These are phyloP conservation scores for Rhynchomys soricoides DNA, from an alignment of 2,113 vertebrate genomes.

Conservation along the genomic window DNA sequence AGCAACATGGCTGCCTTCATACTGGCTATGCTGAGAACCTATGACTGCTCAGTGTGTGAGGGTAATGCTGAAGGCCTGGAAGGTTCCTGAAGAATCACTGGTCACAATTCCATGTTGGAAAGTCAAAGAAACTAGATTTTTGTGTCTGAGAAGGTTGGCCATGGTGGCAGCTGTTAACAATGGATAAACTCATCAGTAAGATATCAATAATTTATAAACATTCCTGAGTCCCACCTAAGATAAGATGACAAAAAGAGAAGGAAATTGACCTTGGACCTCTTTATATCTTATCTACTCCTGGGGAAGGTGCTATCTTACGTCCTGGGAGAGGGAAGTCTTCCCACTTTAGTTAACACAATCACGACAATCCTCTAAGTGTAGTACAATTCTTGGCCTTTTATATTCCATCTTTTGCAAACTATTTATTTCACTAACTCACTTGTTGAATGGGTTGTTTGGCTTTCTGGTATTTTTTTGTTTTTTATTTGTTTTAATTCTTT, in stretches of 20 bases:
- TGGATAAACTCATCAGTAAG: background rate
- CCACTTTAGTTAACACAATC: background rate
- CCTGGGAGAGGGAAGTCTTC: background rate
- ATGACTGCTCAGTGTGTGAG: no score
- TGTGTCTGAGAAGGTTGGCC: no score
- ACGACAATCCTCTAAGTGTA: no score
- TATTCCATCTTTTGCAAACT: background rate
- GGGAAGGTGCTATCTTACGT: no score
- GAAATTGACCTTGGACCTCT: background rate
- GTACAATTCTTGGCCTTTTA: background rate
- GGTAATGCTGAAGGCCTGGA: background rate
- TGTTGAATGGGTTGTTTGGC: background rate
- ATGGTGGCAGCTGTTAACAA: background rate
- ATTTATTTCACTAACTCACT: background rate
- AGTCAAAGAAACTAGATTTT: background rate
- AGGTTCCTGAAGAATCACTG: background rate
- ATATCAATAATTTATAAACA: background rate
- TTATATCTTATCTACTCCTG: no score
- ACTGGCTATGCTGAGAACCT: background rate
- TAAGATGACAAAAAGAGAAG: background rate
- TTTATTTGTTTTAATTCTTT: no score
- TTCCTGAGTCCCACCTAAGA: background rate
- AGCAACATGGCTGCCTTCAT: background rate
- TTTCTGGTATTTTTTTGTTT: no score
- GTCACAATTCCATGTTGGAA: no score